Evolutionary conservation across 2,113 vertebrate species (phyloP), one percentile per base, ranked within the genome.

Genomic region (Phocoena phocoena): DNA sequence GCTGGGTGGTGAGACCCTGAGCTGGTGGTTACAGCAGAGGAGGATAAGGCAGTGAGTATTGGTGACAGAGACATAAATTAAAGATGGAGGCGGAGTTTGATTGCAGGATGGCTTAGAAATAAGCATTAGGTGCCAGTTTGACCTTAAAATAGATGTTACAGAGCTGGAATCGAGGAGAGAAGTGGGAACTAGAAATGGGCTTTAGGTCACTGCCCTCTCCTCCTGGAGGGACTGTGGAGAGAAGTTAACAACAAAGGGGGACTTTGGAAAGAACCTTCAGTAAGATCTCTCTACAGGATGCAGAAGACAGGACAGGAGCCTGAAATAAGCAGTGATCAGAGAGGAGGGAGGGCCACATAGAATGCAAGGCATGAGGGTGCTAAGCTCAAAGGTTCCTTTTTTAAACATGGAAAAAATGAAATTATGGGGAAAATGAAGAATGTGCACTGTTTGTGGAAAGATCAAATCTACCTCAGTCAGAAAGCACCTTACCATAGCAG

Each of bases 181-280:
- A 82, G 60, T 13, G 17, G n/a, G 33, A 33, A 21, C 47, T 38
- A 33, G 90, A 79, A 82, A 65, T 15, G 20, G n/a, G 33, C 25
- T 31, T 60, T 7, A 10, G 36, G 63, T 83, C 68, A 25, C 68
- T 41, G 38, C 25, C 44, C 28, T 26, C 47, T 68, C 25, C n/a
- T 70, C 21, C 33, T n/a, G 20, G 38, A 92, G 14, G 8, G 7
- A 44, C 31, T 41, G 20, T 15, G 4, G 60, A 15, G 74, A n/a
- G 23, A 47, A 0, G 14, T 21, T 17, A 55, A 17, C 36, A 1
- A 20, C 0, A 4, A 67, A 82, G 20, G 17, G 28, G 14, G 31
- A 2, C 44, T 62, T 17, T 50, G 81, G 44, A 23, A 63, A 82
- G 38, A 36, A 15, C 47, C 68, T 76, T 70, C 44, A 8, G 77